Conservation (phyloP, 2,113 vertebrate species). For the Phyllostomus hastatus region DNA sequence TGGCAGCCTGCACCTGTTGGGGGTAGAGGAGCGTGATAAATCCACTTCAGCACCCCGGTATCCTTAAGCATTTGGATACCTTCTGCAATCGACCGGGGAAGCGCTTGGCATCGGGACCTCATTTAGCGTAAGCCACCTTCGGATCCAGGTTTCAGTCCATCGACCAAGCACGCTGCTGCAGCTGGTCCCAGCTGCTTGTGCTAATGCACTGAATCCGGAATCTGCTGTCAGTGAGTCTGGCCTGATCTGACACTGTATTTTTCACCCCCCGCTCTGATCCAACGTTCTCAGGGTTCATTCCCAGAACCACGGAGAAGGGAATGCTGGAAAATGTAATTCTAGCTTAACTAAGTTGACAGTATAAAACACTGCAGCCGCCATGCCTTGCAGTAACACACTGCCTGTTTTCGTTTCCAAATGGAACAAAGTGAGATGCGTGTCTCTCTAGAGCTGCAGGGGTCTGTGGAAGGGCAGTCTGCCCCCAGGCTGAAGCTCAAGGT, state of each 20-base stretch:
- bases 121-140: neutral
- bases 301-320: neutral
- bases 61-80: neutral
- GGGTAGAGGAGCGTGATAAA: neutral
- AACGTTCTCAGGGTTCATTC: neutral
- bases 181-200: neutral
- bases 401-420: neutral
- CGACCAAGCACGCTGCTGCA: neutral
- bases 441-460: neutral
- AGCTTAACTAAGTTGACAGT: neutral
- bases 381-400: neutral
- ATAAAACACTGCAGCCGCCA: rapidly evolving
- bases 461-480: neutral
- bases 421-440: neutral
- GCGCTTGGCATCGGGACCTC: neutral
- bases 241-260: neutral
- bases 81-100: neutral
- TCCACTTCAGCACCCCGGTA: neutral
- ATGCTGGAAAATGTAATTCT: neutral
- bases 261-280: neutral
- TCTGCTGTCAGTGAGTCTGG: neutral
- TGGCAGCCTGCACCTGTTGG: too few relatives aligned
- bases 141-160: neutral
- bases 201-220: neutral
- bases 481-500: neutral